These are phyloP conservation scores for Drosophila ananassae DNA, from an alignment of 1,140 invertebrate species.

Conservation along the genomic window DNA sequence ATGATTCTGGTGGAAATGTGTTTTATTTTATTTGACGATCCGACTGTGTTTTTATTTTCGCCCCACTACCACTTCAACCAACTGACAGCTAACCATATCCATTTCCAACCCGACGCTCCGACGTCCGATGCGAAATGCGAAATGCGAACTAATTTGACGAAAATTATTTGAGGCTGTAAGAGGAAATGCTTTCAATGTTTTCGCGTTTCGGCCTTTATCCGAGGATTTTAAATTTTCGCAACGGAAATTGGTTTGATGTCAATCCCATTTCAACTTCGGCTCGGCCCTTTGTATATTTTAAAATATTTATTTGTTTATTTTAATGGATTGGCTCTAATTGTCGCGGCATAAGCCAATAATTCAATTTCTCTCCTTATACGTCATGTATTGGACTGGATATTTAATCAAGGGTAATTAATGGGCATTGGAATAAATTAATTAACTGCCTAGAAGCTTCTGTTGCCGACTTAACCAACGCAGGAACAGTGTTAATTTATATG, in stretches of 20 bases:
- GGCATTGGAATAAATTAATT: neutral
- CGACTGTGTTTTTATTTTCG: conserved; percentile 29
- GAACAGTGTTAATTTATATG: conserved; percentile 80
- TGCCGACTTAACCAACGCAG: too few species aligned
- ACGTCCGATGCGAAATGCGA: conserved; percentile 24
- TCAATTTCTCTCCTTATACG: conserved; percentile 18
- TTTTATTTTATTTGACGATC: conserved; percentile 33
- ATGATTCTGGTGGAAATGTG: conserved; percentile 37
- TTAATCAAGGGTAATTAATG: neutral
- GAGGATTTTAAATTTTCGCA: conserved; percentile 20
- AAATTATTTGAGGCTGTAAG: conserved; percentile 53
- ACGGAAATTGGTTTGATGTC: conserved; percentile 62
- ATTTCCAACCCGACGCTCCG: conserved; percentile 21
- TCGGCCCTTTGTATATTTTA: conserved; percentile 10
- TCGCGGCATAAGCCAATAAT: conserved; percentile 21
- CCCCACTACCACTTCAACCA: conserved; percentile 25
- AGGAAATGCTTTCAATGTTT: conserved; percentile 53
- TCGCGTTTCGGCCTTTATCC: conserved; percentile 30
- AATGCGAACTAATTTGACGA: conserved; percentile 74
- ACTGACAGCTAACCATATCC: conserved; percentile 48
- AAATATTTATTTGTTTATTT: conserved; percentile 33
- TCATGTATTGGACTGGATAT: neutral
- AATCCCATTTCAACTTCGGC: conserved; percentile 19
- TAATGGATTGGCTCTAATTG: conserved; percentile 38
- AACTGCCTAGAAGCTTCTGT: too few species aligned